Base-by-base conservation (phyloP, 2,113 vertebrate genomes). In the Halichoerus grypus region DNA sequence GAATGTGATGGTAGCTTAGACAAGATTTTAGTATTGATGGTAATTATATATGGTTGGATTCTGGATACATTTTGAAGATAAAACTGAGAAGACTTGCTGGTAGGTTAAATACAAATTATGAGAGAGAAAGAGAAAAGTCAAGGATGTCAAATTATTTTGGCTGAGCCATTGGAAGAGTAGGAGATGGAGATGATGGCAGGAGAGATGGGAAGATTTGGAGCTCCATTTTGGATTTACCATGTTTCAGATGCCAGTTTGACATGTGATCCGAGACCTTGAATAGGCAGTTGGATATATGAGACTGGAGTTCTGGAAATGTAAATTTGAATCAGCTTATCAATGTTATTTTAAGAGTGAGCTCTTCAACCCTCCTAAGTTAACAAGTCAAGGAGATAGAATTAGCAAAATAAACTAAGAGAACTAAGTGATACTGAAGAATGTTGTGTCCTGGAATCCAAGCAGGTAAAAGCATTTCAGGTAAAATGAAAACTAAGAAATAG, bases 131-230 rank as follows among this genome's bases (percentile, higher is more conserved):
- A 87, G 9, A 49, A 59, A 80, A 67, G 5, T 42, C 0, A 94
- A 74, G 33, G 33, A 61, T 69, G 28, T 51, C 7, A 57, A 88
- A 33, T 33, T 24, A 24, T 51, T 76, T 53, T 28, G 9, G 1
- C 49, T 76, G 16, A 31, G 6, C 7, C 36, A 86, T 33, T 59
- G 14, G 59, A 77, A 3, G 9, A 39, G 53, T 39, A 80, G 2
- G 7, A 77, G 31, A 33, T 88, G 21, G 15, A 57, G 7, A 53
- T 61, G 18, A 55, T 79, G 9, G 16, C n/a, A 16, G 33, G 21
- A 0, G 14, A 14, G 1, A 61, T 1, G 16, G 19, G 11, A 24
- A 65, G 1, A 39, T 49, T 39, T 33, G 18, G 3, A 46, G 18
- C 6, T 67, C 9, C 2, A 3, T 63, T 87, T 86, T 39, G 6